Percentiles rank a stretch among this genome's conserved stretches.
Conservation (phyloP, 2,888 invertebrate species). For the Invenusta paracnida region DNA sequence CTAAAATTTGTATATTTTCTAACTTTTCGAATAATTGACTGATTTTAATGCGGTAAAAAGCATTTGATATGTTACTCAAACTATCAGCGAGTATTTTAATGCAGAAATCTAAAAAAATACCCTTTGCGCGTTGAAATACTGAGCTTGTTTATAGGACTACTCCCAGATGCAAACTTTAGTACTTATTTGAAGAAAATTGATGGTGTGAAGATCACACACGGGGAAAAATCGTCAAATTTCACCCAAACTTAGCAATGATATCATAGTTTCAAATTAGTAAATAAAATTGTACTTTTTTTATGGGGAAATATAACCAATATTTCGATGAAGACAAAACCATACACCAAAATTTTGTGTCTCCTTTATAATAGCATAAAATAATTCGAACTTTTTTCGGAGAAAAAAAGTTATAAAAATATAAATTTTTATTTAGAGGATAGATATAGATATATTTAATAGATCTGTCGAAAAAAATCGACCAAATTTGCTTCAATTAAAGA, state of each 20-base stretch:
- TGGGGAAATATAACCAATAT: too few relatives aligned
- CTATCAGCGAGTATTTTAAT: neutral
- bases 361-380: neutral
- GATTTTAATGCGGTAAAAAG: slow-evolving; percentile 12
- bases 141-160: neutral
- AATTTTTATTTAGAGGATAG: neutral
- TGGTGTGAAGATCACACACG: neutral
- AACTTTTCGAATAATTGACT: neutral
- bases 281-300: too few relatives aligned
- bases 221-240: neutral
- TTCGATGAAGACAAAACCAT: too few relatives aligned
- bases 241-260: neutral
- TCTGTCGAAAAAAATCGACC: neutral
- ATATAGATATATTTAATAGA: neutral
- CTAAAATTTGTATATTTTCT: neutral
- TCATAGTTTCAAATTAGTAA: neutral
- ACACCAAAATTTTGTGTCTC: neutral
- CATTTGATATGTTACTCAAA: neutral
- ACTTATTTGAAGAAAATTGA: slow-evolving; percentile 17
- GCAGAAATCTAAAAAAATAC: neutral
- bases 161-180: neutral
- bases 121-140: neutral
- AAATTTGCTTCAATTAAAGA: neutral
- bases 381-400: neutral
- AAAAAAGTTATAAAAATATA: neutral